phyloP scores from a whole-genome alignment of 2,888 invertebrate species.

The Pandemis cinnamomeana region DNA sequence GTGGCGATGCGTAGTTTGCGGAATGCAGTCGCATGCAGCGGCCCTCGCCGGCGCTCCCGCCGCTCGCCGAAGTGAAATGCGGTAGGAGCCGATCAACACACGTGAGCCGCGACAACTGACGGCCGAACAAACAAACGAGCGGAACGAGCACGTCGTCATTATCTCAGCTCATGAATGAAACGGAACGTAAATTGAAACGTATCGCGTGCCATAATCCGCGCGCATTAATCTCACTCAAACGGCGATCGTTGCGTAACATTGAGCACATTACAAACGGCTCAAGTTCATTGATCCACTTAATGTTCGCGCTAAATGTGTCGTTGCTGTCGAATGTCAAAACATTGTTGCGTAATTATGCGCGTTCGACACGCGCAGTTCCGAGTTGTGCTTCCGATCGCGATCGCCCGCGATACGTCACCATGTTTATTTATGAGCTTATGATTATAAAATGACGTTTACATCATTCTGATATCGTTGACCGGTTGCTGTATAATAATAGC shows the following conservation, averaged over 20 bases:
- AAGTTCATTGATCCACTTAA: constrained; percentile 85
- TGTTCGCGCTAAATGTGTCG: constrained; percentile 82
- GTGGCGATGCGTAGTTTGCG: constrained; percentile 6
- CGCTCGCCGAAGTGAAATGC: constrained; percentile 34
- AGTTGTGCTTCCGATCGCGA: constrained; percentile 57
- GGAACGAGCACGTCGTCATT: constrained; percentile 76
- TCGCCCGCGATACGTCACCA: constrained; percentile 68
- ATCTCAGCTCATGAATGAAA: constrained; percentile 82
- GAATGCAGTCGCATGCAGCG: constrained; percentile 12
- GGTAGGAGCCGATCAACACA: constrained; percentile 34
- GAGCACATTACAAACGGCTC: constrained; percentile 75
- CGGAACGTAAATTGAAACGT: constrained; percentile 83
- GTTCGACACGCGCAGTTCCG: constrained; percentile 69
- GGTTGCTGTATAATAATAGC: constrained; percentile 77
- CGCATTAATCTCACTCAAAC: constrained; percentile 84
- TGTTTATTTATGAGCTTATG: constrained; percentile 83
- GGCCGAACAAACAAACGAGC: constrained; percentile 69
- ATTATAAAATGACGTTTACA: constrained; percentile 83
- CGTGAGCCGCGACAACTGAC: constrained; percentile 58
- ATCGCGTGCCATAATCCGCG: constrained; percentile 84
- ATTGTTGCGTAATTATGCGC: constrained; percentile 78
- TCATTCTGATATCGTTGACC: constrained; percentile 80
- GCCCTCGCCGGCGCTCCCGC: constrained; percentile 14
- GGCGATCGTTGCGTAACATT: constrained; percentile 79
- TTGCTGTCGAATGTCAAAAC: constrained; percentile 81